Conservation (phyloP, 2,113 vertebrate species). For the Accipiter cooperii region DNA sequence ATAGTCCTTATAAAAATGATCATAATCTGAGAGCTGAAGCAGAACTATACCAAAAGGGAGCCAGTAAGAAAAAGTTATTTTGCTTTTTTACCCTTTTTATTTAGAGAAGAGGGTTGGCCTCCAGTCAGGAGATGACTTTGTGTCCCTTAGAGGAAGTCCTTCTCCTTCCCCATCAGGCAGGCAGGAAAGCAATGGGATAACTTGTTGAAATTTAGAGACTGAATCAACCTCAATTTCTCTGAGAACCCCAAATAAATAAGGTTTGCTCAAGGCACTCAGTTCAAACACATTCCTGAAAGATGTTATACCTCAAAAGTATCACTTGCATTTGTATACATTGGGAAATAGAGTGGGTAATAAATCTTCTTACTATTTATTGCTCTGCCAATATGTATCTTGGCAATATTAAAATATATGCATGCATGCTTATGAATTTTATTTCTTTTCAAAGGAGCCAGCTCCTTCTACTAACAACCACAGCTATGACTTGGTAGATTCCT, state of each 20-base stretch:
- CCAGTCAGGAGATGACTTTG: not conserved
- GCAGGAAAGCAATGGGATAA: not conserved
- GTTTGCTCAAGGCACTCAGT: not conserved
- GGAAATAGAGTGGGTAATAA: conserved; percentile 43
- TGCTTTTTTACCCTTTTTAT: not conserved
- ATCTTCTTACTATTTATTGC: conserved; percentile 56
- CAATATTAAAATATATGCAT: conserved; percentile 61
- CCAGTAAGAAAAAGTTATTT: not conserved
- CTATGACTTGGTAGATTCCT: conserved; percentile 49
- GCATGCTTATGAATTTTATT: conserved; percentile 63
- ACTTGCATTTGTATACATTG: conserved; percentile 10
- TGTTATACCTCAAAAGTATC: not conserved
- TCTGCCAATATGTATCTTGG: conserved; percentile 50
- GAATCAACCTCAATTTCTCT: not conserved
- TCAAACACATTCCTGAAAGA: not conserved
- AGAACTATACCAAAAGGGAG: not conserved
- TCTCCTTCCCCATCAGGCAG: not conserved
- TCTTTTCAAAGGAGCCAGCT: conserved; percentile 57
- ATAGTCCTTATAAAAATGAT: not conserved
- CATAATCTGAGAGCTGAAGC: not conserved
- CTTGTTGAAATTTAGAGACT: not conserved
- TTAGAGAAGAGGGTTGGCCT: not conserved
- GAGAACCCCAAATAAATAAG: not conserved
- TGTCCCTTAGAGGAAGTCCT: not conserved
- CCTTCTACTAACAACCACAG: conserved; percentile 32